These are phyloP conservation scores for Drosophila incognita DNA, from an alignment of 2,888 invertebrate species.

Conservation along the genomic window DNA sequence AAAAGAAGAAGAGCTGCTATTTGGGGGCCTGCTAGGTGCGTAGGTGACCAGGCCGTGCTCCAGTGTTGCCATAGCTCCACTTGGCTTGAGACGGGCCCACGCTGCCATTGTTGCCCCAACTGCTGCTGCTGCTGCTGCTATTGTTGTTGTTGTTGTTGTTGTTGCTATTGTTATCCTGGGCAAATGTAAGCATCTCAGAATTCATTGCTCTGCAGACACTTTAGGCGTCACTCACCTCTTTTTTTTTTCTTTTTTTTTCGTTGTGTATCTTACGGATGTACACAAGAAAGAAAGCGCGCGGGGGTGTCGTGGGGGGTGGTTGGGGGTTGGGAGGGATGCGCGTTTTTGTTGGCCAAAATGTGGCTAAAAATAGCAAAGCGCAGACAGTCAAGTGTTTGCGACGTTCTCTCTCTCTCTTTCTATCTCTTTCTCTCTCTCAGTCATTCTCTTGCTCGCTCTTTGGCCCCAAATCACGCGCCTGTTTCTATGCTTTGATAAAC, in stretches of 20 bases:
- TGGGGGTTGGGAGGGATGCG: constrained; percentile 8
- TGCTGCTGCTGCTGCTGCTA: background rate
- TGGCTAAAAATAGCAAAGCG: constrained; percentile 60
- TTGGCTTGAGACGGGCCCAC: constrained; percentile 33
- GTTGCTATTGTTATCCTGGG: constrained; percentile 30
- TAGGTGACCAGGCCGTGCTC: constrained; percentile 15
- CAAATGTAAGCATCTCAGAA: constrained; percentile 25
- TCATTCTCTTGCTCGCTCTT: background rate
- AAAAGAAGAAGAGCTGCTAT: background rate
- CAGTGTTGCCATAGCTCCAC: constrained; percentile 13
- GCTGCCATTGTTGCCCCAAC: constrained; percentile 17
- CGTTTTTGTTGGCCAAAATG: constrained; percentile 55
- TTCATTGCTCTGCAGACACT: constrained; percentile 50
- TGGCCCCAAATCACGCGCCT: constrained; percentile 73
- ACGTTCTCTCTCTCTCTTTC: background rate
- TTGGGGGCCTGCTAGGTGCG: constrained; percentile 5
- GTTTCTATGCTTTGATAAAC: constrained; percentile 73
- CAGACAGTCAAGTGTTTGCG: constrained; percentile 57
- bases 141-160: constrained; percentile 1
- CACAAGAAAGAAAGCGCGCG: constrained; percentile 1
- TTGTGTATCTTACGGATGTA: constrained; percentile 27
- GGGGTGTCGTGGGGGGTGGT: background rate
- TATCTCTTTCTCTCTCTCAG: background rate
- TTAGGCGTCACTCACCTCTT: constrained; percentile 62
- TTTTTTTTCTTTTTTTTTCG: background rate